Evolutionary conservation across 2,888 invertebrate genomes (phyloP).

Genomic region (Drosophila macrospina): DNA sequence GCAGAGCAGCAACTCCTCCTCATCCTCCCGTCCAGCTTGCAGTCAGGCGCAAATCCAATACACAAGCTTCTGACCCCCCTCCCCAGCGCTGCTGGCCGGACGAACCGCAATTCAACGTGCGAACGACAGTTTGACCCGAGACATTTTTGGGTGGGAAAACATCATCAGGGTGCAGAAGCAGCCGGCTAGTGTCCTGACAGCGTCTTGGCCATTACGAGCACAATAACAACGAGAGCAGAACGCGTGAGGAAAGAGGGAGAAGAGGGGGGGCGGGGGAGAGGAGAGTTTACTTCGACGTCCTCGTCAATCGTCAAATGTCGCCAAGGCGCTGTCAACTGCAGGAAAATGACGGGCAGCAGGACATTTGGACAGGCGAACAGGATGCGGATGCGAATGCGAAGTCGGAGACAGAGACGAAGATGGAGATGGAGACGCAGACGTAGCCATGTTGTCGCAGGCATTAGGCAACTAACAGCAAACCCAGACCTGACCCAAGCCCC

Average conservation of each 20-base stretch:
- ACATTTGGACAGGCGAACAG: conserved; percentile 44
- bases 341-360: conserved; percentile 60
- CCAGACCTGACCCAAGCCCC: conserved; percentile 23
- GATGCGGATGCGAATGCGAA: conserved; percentile 50
- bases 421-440: conserved; percentile 28
- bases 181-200: conserved; percentile 28
- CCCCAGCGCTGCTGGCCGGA: conserved; percentile 14
- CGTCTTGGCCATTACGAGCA: conserved; percentile 68
- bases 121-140: conserved; percentile 78
- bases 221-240: conserved; percentile 50
- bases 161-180: conserved; percentile 39
- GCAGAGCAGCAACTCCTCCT: conserved; percentile 31
- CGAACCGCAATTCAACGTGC: conserved; percentile 79
- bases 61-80: conserved; percentile 43
- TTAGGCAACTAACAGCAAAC: conserved; percentile 71
- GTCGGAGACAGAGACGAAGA: conserved; percentile 36
- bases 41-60: conserved; percentile 73
- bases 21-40: conserved; percentile 24
- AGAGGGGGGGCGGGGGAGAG: conserved; percentile 2
- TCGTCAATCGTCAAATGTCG: conserved; percentile 84
- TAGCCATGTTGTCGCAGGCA: conserved; percentile 77
- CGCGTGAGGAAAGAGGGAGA: background rate
- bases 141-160: conserved; percentile 68
- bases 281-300: conserved; percentile 69
- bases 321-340: conserved; percentile 79